Conservation (phyloP, 2,888 invertebrate species). For the Microplitis manilae region DNA sequence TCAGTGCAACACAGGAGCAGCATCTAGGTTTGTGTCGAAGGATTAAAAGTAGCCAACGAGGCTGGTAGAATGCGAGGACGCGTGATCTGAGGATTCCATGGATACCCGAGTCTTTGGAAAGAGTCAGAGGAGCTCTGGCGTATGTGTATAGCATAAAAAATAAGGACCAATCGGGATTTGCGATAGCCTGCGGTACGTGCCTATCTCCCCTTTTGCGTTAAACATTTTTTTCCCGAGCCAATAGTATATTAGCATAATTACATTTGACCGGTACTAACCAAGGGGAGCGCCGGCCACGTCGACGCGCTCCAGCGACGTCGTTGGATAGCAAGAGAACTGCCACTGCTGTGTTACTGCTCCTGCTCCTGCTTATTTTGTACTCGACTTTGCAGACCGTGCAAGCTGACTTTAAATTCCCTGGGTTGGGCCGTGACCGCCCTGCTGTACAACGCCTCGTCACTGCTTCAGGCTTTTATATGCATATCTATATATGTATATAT, state of each 20-base stretch:
- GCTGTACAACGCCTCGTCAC: slow-evolving; percentile 18
- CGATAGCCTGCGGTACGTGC: slow-evolving; percentile 64
- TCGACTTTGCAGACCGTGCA: slow-evolving; percentile 16
- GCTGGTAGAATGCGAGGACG: slow-evolving; percentile 44
- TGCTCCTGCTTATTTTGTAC: slow-evolving; percentile 34
- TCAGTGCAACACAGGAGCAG: too few species aligned
- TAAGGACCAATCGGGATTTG: slow-evolving; percentile 52
- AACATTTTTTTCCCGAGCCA: slow-evolving; percentile 67
- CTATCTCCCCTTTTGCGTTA: slow-evolving; percentile 60
- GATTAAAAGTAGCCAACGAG: background rate
- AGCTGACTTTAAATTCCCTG: slow-evolving; percentile 14
- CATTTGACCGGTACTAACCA: slow-evolving; percentile 57
- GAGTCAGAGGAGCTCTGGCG: too few species aligned
- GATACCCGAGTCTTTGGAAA: slow-evolving; percentile 52
- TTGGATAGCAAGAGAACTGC: slow-evolving; percentile 24
- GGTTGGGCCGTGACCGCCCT: slow-evolving; percentile 34
- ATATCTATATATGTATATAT: background rate
- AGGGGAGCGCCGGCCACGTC: slow-evolving; percentile 41
- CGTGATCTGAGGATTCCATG: slow-evolving; percentile 61
- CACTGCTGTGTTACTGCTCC: slow-evolving; percentile 33
- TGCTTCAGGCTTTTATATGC: background rate
- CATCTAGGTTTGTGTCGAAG: too few species aligned
- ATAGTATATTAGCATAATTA: slow-evolving; percentile 71
- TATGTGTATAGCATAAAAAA: slow-evolving; percentile 41
- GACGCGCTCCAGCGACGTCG: slow-evolving; percentile 37